These are phyloP conservation scores for Sylvia atricapilla DNA, from an alignment of 2,113 vertebrate genomes.

Conservation along the genomic window DNA sequence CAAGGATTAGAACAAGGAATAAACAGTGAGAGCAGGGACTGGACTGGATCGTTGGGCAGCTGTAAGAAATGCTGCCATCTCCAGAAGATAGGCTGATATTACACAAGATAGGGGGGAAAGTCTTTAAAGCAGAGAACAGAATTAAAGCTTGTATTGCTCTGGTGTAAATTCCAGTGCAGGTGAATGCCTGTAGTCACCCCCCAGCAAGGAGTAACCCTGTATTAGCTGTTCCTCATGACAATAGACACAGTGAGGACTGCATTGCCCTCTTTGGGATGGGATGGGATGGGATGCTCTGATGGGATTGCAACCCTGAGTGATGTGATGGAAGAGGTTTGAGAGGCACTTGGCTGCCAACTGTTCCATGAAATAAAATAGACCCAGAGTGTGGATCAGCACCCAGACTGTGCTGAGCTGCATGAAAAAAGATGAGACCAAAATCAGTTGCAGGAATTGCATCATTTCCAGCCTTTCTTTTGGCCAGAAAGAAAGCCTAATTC, in stretches of 20 bases:
- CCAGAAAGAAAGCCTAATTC: not conserved
- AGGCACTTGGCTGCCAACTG: not conserved
- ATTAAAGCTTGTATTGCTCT: not conserved
- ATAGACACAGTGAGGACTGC: not conserved
- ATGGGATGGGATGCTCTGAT: not conserved
- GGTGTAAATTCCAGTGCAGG: not conserved
- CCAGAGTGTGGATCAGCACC: not conserved
- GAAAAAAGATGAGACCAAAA: not conserved
- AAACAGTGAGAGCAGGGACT: not conserved
- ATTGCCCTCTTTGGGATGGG: not conserved
- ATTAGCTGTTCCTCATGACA: not conserved
- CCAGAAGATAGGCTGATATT: not conserved
- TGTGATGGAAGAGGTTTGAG: not conserved
- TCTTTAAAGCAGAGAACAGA: not conserved
- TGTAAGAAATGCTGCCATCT: conserved; percentile 47
- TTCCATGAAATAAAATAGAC: not conserved
- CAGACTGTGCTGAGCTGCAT: not conserved
- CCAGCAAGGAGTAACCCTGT: not conserved
- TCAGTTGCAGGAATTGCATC: not conserved
- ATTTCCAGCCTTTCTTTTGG: not conserved
- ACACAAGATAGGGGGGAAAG: not conserved
- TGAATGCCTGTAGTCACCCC: not conserved
- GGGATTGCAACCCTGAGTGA: not conserved
- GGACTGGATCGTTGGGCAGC: not conserved
- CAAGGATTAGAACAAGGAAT: not conserved